Base-by-base conservation (phyloP, 1,140 invertebrate genomes). In the Lepidotrigona ventralis region DNA sequence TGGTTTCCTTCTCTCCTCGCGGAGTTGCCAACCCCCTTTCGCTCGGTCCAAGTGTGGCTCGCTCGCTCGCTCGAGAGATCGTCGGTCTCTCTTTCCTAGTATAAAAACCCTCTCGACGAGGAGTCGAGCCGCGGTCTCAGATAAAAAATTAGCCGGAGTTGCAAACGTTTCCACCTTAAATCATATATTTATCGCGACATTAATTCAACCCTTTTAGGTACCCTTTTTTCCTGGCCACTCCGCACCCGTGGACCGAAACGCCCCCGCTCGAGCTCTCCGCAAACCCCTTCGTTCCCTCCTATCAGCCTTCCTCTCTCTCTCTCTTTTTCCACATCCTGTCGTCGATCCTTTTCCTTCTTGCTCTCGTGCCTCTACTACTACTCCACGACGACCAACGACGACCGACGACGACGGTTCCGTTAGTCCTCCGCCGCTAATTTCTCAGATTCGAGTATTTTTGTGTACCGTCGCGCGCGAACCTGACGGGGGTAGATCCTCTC, bases 161-260 rank as follows among this genome's bases (percentile, higher is more conserved):
- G 93, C 93, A 93, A 93, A 93, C 93, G 93, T 93, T 94, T 93
- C 92, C 91, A 94, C 93, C 93, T 94, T 94, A 94, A 94, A 94
- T 94, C 93, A 94, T 94, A 94, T 94, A 94, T 94, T 94, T 94
- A 94, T 94, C 93, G 94, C 93, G 93, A 94, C 94, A 94, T 94
- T 94, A 94, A 94, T 94, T 94, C 93, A 94, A 94, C 93, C 94
- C 94, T 94, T 94, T 94, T 94, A 93, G 91, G 90, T 89, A 86
- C 92, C 92, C 91, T 92, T 92, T 92, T 91, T 92, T 91, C 90
- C 91, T 85, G 85, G 85, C 70, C 85, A 88, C 83, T 86, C 83
- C 78, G 86, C 83, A 82, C 87, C 83, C 81, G 77, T 46, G 81
- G 84, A 91, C 88, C 91, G 90, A 90, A 85, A 81, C 85, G 84